phyloP scores from a whole-genome alignment of 2,888 invertebrate genomes.

The Perithous albicinctus region DNA sequence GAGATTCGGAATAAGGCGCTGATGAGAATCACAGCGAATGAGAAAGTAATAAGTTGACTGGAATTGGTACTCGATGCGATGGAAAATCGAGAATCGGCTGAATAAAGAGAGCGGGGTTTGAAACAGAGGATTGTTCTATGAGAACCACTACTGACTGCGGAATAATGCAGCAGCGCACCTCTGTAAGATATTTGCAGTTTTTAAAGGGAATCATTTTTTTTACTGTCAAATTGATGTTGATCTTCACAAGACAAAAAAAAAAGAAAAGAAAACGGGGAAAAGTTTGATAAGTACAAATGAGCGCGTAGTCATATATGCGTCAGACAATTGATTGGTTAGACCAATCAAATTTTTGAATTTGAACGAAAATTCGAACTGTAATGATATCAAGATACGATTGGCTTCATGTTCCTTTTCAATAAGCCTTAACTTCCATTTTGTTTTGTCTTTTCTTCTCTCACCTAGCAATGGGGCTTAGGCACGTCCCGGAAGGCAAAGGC shows the following conservation, averaged over 20 bases:
- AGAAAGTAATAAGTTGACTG: neutral
- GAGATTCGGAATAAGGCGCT: conserved; percentile 3
- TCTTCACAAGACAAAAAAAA: no score
- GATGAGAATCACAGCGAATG: neutral
- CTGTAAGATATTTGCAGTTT: neutral
- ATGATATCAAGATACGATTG: conserved; percentile 3
- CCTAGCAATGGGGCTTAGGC: neutral
- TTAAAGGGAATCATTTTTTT: neutral
- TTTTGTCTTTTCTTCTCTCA: conserved; percentile 19
- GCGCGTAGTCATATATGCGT: no score
- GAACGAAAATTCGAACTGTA: neutral
- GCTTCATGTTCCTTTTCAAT: neutral
- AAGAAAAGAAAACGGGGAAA: no score
- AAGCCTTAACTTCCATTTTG: neutral
- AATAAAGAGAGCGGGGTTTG: neutral
- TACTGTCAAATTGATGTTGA: neutral
- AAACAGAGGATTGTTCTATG: neutral
- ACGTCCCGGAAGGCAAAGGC: conserved; percentile 36
- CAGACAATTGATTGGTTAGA: no score
- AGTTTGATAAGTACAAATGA: no score
- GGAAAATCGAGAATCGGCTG: neutral
- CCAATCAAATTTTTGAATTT: neutral
- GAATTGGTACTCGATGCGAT: neutral
- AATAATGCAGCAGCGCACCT: neutral
- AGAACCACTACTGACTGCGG: neutral